A percentile compares a stretch with the other conserved stretches of the same genome.
phyloP scores from a whole-genome alignment of 1,140 invertebrate genomes.

The Drosophila equinoxialis region DNA sequence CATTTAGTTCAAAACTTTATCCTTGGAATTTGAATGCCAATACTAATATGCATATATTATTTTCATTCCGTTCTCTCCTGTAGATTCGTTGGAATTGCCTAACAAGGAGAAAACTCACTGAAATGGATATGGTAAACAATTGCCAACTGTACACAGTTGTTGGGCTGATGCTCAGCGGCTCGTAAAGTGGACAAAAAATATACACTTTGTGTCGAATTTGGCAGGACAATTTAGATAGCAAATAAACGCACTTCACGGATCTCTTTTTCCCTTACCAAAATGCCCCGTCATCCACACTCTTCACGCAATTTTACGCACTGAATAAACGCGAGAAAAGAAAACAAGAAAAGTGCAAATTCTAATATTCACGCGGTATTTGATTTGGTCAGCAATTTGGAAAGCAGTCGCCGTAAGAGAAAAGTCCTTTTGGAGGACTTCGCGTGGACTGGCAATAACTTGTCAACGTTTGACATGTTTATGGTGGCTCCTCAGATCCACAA shows the following conservation, averaged over 20 bases:
- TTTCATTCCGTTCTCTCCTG: background rate
- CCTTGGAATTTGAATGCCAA: background rate
- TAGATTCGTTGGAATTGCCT: constrained; percentile 13
- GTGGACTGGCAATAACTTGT: background rate
- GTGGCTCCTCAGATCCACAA: constrained; percentile 1
- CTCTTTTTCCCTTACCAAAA: background rate
- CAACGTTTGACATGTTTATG: constrained; percentile 6
- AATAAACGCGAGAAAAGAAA: constrained; percentile 2
- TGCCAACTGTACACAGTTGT: constrained; percentile 17
- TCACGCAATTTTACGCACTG: constrained; percentile 15
- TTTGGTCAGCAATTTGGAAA: constrained; percentile 17
- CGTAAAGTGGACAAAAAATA: constrained; percentile 19
- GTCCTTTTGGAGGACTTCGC: background rate
- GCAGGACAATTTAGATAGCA: constrained; percentile 24
- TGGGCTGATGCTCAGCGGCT: constrained; percentile 10
- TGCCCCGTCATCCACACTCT: background rate
- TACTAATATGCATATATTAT: constrained; percentile 16
- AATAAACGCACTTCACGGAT: constrained; percentile 12
- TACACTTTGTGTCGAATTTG: constrained; percentile 15
- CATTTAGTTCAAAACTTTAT: constrained; percentile 3
- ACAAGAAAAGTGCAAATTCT: constrained; percentile 5
- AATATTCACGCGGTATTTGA: background rate
- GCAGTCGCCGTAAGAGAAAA: constrained; percentile 2
- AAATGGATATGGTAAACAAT: constrained; percentile 22
- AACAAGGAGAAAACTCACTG: constrained; percentile 8